Conservation (phyloP, 1,140 invertebrate species). For the Araneus ventricosus region DNA sequence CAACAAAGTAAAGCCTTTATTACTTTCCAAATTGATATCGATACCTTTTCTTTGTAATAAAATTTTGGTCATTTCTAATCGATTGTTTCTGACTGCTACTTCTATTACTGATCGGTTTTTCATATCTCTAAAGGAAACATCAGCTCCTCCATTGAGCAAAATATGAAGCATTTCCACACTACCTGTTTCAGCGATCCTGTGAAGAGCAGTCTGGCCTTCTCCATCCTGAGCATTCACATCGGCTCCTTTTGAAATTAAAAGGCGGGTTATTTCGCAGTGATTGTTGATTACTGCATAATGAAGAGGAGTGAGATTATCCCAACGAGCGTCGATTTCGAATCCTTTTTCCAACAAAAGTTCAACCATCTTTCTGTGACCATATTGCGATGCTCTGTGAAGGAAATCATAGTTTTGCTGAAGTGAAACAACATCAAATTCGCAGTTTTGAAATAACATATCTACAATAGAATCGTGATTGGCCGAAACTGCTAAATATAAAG, state of each 20-base stretch:
- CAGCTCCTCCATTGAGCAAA: neutral
- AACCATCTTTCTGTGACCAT: neutral
- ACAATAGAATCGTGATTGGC: neutral
- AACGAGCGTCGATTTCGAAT: neutral
- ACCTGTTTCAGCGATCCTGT: conserved; percentile 76
- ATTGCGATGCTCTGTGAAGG: neutral
- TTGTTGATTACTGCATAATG: conserved; percentile 78
- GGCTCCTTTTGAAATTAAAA: conserved; percentile 26
- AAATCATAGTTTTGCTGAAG: neutral
- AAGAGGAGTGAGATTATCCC: conserved; percentile 76
- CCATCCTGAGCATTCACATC: neutral
- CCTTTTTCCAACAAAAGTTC: conserved; percentile 3
- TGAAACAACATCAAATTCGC: neutral
- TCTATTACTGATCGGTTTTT: neutral
- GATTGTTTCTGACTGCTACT: neutral
- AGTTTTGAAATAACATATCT: neutral
- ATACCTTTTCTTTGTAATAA: neutral
- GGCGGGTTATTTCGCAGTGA: conserved; percentile 76
- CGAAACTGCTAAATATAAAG: neutral
- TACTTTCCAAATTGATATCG: neutral
- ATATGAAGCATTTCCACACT: conserved; percentile 76
- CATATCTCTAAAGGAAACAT: neutral
- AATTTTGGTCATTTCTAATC: conserved; percentile 27
- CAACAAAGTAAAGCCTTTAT: neutral
- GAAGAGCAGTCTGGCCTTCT: neutral